Evolutionary conservation across 2,113 vertebrate species (phyloP), one percentile per base, ranked within the genome.

Genomic region (Hyaena hyaena): DNA sequence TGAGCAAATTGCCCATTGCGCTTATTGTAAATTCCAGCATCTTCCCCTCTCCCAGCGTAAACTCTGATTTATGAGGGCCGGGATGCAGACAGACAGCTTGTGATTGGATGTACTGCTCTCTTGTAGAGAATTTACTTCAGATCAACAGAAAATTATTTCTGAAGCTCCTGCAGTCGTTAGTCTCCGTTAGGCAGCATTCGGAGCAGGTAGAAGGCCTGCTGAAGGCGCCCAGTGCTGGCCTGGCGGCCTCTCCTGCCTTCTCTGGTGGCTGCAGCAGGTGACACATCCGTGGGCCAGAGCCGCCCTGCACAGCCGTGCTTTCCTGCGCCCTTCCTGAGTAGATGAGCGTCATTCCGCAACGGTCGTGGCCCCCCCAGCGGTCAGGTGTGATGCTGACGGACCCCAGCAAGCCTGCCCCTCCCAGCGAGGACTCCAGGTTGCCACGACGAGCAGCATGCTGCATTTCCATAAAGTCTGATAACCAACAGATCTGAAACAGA

Each of bases 71-170:
- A 99, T 99, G 99, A 99, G 99, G 87, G 84, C 97, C 93, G 97
- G 98, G 98, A 99, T 99, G 98, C 76, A 96, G 99, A 98, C 84
- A 96, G 99, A 99, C 99, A 99, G 99, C 98, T 98, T 96, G 98
- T 98, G 99, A 99, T 99, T 99, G 99, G 98, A 97, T 98, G 98
- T 97, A 96, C 98, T 98, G 98, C 98, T 99, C 97, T 97, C 98
- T 93, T 81, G 86, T 95, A 98, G 98, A 97, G 98, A 98, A 99
- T 99, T 99, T 98, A 99, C 98, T 99, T 98, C 98, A 98, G 98
- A 99, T 98, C 99, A 98, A 99, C 99, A 98, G 98, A 98, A 99
- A 99, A 99, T 99, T 99, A 99, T 98, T 99, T 98, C 98, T 97
- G 98, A 98, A 99, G 98, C 98, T 98, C 98, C 98, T 91, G 69